Conservation (phyloP, 2,888 invertebrate species). For the Heteromurus nitidus region DNA sequence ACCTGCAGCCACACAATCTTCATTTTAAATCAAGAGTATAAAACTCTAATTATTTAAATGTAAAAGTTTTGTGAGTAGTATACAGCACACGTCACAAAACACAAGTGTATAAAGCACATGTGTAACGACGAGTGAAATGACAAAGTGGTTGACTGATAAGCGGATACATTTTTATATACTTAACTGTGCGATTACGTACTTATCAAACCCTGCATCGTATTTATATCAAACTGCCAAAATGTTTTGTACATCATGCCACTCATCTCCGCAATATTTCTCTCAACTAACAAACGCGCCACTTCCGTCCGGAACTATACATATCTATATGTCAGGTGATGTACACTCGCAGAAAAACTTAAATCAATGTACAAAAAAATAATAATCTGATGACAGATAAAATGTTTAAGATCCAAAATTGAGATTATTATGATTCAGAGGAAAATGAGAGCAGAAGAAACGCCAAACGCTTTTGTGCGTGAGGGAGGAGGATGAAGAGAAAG, state of each 20-base stretch:
- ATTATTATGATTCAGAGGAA: not conserved
- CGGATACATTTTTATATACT: not conserved
- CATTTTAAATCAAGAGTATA: slow-evolving; percentile 24
- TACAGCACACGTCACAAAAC: slow-evolving; percentile 18
- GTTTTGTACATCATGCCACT: slow-evolving; percentile 14
- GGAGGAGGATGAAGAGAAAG: slow-evolving; percentile 35
- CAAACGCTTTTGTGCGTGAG: not conserved
- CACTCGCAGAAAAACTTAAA: too few relatives aligned
- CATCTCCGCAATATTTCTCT: not conserved
- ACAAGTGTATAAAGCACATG: not conserved
- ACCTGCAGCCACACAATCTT: too few relatives aligned
- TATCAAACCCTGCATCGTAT: not conserved
- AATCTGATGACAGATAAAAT: slow-evolving; percentile 35
- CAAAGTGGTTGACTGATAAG: slow-evolving; percentile 46
- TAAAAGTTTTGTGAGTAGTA: slow-evolving; percentile 25
- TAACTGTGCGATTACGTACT: slow-evolving; percentile 22
- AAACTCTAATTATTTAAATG: slow-evolving; percentile 44
- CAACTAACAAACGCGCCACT: too few relatives aligned
- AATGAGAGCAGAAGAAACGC: slow-evolving; percentile 24
- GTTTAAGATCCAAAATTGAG: not conserved
- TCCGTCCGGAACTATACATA: slow-evolving; percentile 52
- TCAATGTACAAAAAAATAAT: slow-evolving; percentile 6
- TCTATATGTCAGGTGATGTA: not conserved
- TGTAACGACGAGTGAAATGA: slow-evolving; percentile 25
- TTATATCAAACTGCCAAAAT: slow-evolving; percentile 24